phyloP scores from a whole-genome alignment of 2,797 vertebrate genomes.

The Cossypha caffra region DNA sequence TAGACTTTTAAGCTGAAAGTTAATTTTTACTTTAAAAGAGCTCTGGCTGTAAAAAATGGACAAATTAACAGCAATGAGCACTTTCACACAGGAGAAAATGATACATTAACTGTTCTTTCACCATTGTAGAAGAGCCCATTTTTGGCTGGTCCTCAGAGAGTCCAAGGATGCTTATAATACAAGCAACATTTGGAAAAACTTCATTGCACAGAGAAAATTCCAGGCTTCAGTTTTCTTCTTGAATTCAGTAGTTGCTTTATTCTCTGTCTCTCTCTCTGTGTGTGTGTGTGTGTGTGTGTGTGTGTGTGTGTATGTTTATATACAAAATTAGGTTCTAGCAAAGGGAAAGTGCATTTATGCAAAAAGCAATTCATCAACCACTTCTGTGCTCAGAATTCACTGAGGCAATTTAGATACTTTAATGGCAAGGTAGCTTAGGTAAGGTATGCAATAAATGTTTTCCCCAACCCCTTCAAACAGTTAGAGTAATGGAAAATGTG shows the following conservation, averaged over 20 bases:
- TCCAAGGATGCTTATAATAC: conserved; percentile 67
- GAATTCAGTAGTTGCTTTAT: conserved; percentile 70
- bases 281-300: background rate
- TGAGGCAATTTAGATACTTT: conserved; percentile 85
- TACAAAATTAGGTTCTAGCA: conserved; percentile 79
- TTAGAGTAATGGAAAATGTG: conserved; percentile 79
- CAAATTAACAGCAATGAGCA: conserved; percentile 71
- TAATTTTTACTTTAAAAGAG: conserved; percentile 67
- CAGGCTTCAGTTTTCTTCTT: conserved; percentile 79
- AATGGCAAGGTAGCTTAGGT: conserved; percentile 83
- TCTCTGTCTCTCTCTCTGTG: no score
- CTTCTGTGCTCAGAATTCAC: conserved; percentile 85
- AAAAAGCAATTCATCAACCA: conserved; percentile 85
- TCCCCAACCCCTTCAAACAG: conserved; percentile 70
- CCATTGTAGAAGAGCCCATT: conserved; percentile 71
- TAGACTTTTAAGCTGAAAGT: conserved; percentile 58
- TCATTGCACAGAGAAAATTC: conserved; percentile 78
- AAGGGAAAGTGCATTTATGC: conserved; percentile 82
- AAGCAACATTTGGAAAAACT: conserved; percentile 73
- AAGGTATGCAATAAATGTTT: conserved; percentile 76
- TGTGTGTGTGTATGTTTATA: conserved; percentile 9
- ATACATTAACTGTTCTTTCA: conserved; percentile 75
- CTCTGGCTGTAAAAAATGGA: conserved; percentile 46
- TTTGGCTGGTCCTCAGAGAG: conserved; percentile 74
- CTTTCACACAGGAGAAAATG: conserved; percentile 60